Percentiles rank a stretch among this genome's conserved stretches.
Evolutionary conservation across 23 tunicate genomes (phyloP).

Genomic region (Botrylloides violaceus): DNA sequence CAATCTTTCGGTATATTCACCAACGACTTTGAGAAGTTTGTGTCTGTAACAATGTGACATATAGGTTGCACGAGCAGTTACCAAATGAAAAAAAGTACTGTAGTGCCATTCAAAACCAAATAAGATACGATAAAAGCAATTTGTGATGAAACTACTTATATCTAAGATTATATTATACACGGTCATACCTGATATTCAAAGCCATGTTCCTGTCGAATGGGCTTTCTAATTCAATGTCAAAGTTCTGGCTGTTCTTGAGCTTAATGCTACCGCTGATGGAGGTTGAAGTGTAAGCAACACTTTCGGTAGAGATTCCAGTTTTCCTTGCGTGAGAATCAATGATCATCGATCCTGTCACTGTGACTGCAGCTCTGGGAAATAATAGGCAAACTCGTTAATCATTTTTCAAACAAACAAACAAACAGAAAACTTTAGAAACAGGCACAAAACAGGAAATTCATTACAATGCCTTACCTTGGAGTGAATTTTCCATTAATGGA

Average conservation of each 20-base stretch:
- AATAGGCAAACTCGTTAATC: too few relatives aligned
- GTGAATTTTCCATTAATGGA: constrained; percentile 16
- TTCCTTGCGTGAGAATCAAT: constrained; percentile 60
- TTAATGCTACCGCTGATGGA: constrained; percentile 39
- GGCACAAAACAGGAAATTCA: too few relatives aligned
- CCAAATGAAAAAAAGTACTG: neutral
- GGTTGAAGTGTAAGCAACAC: constrained; percentile 44
- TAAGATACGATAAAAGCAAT: neutral
- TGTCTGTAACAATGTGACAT: constrained; percentile 32
- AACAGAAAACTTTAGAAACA: neutral
- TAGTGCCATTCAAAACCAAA: neutral
- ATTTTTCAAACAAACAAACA: too few relatives aligned
- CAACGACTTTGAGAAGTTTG: constrained; percentile 51
- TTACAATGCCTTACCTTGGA: too few relatives aligned
- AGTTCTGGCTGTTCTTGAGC: constrained; percentile 2
- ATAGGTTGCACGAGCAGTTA: neutral
- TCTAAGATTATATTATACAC: neutral
- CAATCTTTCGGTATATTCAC: constrained; percentile 20
- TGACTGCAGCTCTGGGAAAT: constrained; percentile 64
- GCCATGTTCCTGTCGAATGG: constrained; percentile 62
- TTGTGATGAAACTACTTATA: neutral
- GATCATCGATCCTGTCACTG: constrained; percentile 57
- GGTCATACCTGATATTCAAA: constrained; percentile 50
- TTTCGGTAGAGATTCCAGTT: constrained; percentile 66
- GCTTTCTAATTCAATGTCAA: constrained; percentile 38